Conservation (phyloP, 2,888 invertebrate genomes). For the Platycheirus albimanus region DNA sequence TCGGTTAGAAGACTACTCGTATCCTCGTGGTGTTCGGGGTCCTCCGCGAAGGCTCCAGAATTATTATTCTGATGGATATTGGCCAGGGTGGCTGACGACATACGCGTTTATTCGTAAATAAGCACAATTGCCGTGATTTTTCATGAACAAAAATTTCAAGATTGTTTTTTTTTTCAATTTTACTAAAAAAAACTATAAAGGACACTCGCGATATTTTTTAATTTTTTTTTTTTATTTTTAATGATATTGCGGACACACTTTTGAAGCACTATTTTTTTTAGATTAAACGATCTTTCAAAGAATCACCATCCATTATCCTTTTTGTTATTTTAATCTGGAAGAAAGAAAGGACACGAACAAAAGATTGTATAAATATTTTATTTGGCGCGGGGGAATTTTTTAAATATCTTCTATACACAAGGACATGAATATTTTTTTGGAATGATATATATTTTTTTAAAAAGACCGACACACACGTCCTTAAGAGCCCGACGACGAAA, state of each 20-base stretch:
- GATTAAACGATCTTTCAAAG: slow-evolving; percentile 35
- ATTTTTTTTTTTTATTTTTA: not conserved
- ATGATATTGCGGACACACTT: slow-evolving; percentile 12
- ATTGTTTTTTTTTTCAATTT: slow-evolving; percentile 10
- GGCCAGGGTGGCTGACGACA: slow-evolving; percentile 82
- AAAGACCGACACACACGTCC: slow-evolving; percentile 17
- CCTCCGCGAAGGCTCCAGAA: slow-evolving; percentile 84
- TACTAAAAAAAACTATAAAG: not conserved
- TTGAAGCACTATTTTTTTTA: slow-evolving; percentile 29
- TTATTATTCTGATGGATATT: slow-evolving; percentile 78
- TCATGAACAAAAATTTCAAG: slow-evolving; percentile 32
- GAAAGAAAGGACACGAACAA: slow-evolving; percentile 58
- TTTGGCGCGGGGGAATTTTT: slow-evolving; percentile 32
- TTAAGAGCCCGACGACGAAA: slow-evolving; percentile 66
- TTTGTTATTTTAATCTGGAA: slow-evolving; percentile 58
- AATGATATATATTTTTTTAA: not conserved
- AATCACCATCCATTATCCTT: slow-evolving; percentile 68
- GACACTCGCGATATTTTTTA: slow-evolving; percentile 22
- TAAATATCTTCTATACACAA: slow-evolving; percentile 37
- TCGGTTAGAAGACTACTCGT: slow-evolving; percentile 87
- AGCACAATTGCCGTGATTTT: slow-evolving; percentile 48
- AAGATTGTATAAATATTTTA: slow-evolving; percentile 27
- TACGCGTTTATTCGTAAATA: slow-evolving; percentile 76
- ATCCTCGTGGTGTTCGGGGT: slow-evolving; percentile 83
- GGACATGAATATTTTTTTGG: not conserved